Evolutionary conservation across 2,797 vertebrate genomes (phyloP), one percentile per base, ranked within the genome.

Genomic region (Thunnus albacares): DNA sequence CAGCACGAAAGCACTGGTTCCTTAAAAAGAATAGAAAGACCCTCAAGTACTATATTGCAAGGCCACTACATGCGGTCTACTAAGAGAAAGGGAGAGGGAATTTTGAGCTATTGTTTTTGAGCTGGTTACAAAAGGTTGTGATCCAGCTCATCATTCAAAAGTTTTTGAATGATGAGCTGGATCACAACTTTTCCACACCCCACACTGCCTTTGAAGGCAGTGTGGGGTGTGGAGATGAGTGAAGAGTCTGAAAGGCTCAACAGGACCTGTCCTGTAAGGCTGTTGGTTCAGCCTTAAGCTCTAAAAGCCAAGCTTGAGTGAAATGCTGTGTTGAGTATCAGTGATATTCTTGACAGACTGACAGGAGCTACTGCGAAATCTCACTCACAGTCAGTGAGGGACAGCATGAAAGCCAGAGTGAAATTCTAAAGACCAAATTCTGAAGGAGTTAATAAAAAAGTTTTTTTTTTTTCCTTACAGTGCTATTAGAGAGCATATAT

Each of bases 341-440:
- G 64, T 18, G 59, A 80, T 80, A 66, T 74, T 77, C 65, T 61
- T 79, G 81, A 90, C 74, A 81, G 82, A 71, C 55, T 81, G 87
- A 86, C 81, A 89, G 71, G 41, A 58, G 63, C 75, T 43, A 69
- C 67, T 65, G 73, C 72, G 79, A 85, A 76, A 74, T 28, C 70
- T 79, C 81, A 75, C 65, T 85, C 69, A 79, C 11, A 66, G 45
- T 77, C 43, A 71, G 26, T 65, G 77, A 87, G 73, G 53, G 79
- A 81, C 68, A 73, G 68, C 24, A 64, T 55, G 49, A 77, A 60
- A 56, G 47, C 85, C 47, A 74, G 38, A 64, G 13, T 35, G 17
- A 43, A 9, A 62, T 55, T 67, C n/a, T 64, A 62, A 55, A 18
- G 3, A 20, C 4, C 33, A 61, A 67, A 70, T 33, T 74, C 26